These are phyloP conservation scores for Sphaeridia pumilis DNA, from an alignment of 2,888 invertebrate species.

Conservation along the genomic window DNA sequence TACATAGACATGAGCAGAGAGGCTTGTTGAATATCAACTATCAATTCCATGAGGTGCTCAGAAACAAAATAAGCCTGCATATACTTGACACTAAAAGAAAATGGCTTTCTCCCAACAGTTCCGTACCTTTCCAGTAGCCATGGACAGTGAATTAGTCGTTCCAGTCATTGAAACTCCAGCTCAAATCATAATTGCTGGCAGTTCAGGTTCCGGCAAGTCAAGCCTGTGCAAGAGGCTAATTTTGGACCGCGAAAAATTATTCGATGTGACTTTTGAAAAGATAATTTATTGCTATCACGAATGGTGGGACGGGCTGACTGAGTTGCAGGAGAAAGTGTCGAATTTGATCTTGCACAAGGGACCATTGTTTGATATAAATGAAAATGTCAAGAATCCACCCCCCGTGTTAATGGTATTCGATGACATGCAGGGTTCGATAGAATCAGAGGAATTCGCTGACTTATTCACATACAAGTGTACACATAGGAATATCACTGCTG, in stretches of 20 bases:
- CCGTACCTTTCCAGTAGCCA: neutral
- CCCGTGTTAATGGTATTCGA: constrained; percentile 1
- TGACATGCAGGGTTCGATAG: neutral
- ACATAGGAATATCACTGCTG: neutral
- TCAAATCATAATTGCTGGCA: no score
- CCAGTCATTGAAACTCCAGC: no score
- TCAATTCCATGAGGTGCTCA: neutral
- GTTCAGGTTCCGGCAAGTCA: neutral
- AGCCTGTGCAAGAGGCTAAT: neutral
- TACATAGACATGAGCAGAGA: neutral
- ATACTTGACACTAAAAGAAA: neutral
- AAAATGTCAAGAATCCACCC: neutral
- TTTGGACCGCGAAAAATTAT: neutral
- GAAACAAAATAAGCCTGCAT: neutral
- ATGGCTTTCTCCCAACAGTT: neutral
- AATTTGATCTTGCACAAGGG: neutral
- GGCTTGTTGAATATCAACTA: neutral
- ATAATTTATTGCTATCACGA: neutral
- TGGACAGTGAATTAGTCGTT: no score
- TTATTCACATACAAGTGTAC: constrained; percentile 2
- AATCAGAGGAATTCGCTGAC: constrained; percentile 2
- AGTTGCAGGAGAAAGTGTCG: neutral
- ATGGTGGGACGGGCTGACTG: neutral
- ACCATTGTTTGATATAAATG: neutral
- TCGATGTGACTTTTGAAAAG: neutral